Conservation (phyloP, 1,140 invertebrate genomes). For the Penaeus chinensis region DNA sequence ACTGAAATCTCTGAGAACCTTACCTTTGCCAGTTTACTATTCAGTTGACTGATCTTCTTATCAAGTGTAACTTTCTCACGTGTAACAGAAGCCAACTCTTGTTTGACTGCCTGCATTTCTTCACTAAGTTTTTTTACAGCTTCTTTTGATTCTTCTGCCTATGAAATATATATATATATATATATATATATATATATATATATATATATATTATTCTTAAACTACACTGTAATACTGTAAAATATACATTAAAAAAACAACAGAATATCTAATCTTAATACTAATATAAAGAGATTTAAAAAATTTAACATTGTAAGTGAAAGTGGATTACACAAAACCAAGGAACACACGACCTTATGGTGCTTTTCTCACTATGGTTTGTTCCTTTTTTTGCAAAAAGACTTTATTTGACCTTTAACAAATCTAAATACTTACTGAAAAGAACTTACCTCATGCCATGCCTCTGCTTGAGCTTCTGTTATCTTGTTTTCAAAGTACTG, state of each 20-base stretch:
- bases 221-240: not conserved
- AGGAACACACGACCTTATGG: not conserved
- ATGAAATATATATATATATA: no score
- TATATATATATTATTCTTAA: no score
- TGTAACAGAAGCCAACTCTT: no score
- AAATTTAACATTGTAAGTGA: not conserved
- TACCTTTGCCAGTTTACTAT: no score
- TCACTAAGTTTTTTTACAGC: no score
- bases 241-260: not conserved
- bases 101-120: no score
- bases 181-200: no score
- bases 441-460: constrained; percentile 51
- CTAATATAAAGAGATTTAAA: not conserved
- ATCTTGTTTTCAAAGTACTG: constrained; percentile 82
- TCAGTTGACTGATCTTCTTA: no score
- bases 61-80: no score
- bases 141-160: no score
- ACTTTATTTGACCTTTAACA: not conserved
- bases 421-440: not conserved
- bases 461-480: constrained; percentile 67
- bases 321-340: not conserved
- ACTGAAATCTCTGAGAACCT: no score
- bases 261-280: not conserved
- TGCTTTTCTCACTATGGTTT: not conserved
- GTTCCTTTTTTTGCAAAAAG: no score